phyloP scores from a whole-genome alignment of 2,888 invertebrate genomes.

The Drosophila limbata region DNA sequence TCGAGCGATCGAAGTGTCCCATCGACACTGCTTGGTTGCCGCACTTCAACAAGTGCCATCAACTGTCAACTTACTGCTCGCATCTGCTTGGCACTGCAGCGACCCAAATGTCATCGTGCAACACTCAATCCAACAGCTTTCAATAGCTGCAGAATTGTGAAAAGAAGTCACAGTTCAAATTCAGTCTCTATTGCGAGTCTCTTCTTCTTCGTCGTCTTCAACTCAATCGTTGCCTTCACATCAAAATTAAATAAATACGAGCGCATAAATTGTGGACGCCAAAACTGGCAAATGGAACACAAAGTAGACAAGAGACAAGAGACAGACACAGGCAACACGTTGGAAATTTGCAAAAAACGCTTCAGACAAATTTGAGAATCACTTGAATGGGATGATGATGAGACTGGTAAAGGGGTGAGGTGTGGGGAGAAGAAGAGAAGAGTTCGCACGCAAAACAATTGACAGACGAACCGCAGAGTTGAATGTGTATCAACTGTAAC shows the following conservation, averaged over 20 bases:
- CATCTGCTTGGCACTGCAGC: slow-evolving; percentile 21
- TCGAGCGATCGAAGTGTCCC: not conserved
- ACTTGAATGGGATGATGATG: slow-evolving; percentile 41
- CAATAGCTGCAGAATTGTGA: slow-evolving; percentile 41
- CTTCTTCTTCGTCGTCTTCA: not conserved
- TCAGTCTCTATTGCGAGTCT: slow-evolving; percentile 2
- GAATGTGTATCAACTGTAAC: slow-evolving; percentile 50
- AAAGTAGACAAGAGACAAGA: not conserved
- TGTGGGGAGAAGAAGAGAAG: slow-evolving; percentile 23
- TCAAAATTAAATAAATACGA: slow-evolving; percentile 73
- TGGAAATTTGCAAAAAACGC: slow-evolving; percentile 75
- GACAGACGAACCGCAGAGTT: slow-evolving; percentile 73
- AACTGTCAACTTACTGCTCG: slow-evolving; percentile 4
- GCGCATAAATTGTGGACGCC: slow-evolving; percentile 64
- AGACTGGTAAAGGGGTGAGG: no score
- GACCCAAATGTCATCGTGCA: slow-evolving; percentile 57
- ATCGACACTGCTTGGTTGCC: slow-evolving; percentile 7
- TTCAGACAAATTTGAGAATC: slow-evolving; percentile 79
- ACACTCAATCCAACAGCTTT: slow-evolving; percentile 47
- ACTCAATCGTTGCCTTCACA: slow-evolving; percentile 46
- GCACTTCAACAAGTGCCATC: slow-evolving; percentile 14
- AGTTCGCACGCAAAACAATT: slow-evolving; percentile 78
- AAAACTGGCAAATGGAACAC: slow-evolving; percentile 26
- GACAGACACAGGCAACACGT: not conserved
- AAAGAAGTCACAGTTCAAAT: not conserved